Evolutionary conservation across 2,888 invertebrate species (phyloP), one percentile per base, ranked within the genome.

Genomic region (Lasioglossum leucozonium): DNA sequence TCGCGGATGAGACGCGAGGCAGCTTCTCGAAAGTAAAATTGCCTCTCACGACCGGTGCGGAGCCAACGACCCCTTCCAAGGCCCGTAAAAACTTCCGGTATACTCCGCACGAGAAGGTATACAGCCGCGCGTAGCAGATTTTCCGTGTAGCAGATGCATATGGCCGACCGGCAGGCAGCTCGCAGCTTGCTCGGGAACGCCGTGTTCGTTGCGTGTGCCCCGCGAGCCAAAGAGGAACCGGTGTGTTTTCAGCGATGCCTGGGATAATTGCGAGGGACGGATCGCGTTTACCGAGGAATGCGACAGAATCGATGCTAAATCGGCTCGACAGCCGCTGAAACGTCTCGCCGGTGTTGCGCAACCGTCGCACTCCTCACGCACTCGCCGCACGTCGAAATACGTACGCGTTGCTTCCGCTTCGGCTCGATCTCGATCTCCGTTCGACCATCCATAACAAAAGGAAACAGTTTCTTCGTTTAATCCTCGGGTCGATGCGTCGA

Each of bases 1-100:
- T 22, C 67, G n/a, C 6, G 22, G 34, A 51, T 18, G 26, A 30
- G 82, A 65, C 75, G 40, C 51, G 26, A 58, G 42, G 13, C 55
- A 26, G 74, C 5, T 44, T 47, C 80, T 55, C 71, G 73, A 69
- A 79, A 86, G 51, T 26, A 65, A 81, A 55, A 72, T 84, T 34
- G 26, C 62, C 77, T 82, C 82, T 80, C 82, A 75, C 80, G 85
- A 72, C 71, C 51, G 30, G 74, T 65, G 44, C 58, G 37, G 81
- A 75, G 88, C 34, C 90, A 88, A 89, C 78, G 90, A 89, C 85
- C 90, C 72, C 72, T 87, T 89, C 82, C 84, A 78, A 77, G 81
- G 80, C 77, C 37, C 84, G 75, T 84, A 86, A 86, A 86, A 77
- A 87, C 90, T 90, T 90, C 90, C 90, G 91, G 90, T 88, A 90